Evolutionary conservation across 2,888 invertebrate species (phyloP).

Genomic region (Chrysodeixis includens): DNA sequence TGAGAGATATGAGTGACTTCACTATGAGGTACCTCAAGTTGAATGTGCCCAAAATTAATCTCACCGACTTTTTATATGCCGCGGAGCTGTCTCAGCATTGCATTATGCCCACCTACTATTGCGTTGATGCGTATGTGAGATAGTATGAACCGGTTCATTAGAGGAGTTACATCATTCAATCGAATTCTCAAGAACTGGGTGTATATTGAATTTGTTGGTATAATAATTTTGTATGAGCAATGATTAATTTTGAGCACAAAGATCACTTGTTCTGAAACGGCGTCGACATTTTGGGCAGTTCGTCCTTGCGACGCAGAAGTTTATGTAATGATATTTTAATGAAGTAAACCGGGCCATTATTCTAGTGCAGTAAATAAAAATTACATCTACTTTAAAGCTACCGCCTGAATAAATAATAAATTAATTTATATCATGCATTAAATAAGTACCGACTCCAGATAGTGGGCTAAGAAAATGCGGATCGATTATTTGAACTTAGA

Average conservation of each 20-base stretch:
- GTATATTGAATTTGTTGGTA: constrained; percentile 62
- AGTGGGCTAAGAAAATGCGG: too few species aligned
- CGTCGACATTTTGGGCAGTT: constrained; percentile 69
- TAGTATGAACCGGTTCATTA: constrained; percentile 71
- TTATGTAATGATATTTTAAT: constrained; percentile 27
- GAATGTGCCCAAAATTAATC: constrained; percentile 76
- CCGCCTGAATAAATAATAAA: too few species aligned
- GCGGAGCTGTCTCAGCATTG: constrained; percentile 70
- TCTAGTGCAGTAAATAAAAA: constrained; percentile 1
- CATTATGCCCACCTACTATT: constrained; percentile 61
- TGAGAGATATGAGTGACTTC: constrained; percentile 71
- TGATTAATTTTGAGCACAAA: constrained; percentile 78
- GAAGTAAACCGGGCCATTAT: constrained; percentile 17
- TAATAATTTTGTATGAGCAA: constrained; percentile 70
- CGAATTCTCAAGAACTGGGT: constrained; percentile 37
- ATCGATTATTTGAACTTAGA: too few species aligned
- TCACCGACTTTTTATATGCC: constrained; percentile 78
- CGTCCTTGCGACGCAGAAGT: constrained; percentile 66
- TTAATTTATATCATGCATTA: too few species aligned
- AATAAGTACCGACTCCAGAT: too few species aligned
- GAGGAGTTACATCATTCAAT: constrained; percentile 60
- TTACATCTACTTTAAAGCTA: background rate
- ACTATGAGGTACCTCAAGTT: constrained; percentile 76
- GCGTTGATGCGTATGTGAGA: constrained; percentile 52
- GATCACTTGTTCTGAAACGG: constrained; percentile 78